These are phyloP conservation scores for Benitochromis conjunctus DNA, from an alignment of 2,113 vertebrate genomes.

Conservation along the genomic window DNA sequence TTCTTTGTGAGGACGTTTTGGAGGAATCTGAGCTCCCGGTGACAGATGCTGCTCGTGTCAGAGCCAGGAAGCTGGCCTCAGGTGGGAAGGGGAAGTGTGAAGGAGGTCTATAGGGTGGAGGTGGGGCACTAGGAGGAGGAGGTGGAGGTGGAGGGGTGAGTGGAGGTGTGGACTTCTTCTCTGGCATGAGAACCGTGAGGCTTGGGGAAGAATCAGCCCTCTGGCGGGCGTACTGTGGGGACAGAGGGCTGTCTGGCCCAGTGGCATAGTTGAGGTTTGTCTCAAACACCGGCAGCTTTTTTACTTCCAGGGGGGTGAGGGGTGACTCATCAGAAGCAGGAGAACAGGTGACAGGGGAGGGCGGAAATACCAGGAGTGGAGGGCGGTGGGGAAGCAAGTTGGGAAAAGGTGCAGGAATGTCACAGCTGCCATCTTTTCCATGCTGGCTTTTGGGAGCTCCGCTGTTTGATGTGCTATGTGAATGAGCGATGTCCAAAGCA, in stretches of 20 bases:
- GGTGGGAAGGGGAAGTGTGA: constrained; percentile 85
- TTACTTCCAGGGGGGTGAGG: constrained; percentile 92
- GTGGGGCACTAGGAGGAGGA: constrained; percentile 60
- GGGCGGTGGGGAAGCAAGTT: constrained; percentile 92
- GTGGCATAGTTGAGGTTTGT: constrained; percentile 87
- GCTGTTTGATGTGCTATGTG: neutral
- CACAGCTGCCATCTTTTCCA: constrained; percentile 74
- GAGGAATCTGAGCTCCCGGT: constrained; percentile 70
- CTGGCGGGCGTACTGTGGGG: constrained; percentile 83
- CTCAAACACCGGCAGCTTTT: constrained; percentile 91
- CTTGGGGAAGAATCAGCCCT: constrained; percentile 84
- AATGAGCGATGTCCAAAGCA: constrained; percentile 18
- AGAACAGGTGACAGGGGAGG: constrained; percentile 90
- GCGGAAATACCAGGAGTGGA: constrained; percentile 91
- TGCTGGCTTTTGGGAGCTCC: constrained; percentile 29
- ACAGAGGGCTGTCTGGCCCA: constrained; percentile 83
- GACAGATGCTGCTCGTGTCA: constrained; percentile 68
- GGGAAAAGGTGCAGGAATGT: constrained; percentile 94
- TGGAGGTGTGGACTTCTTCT: constrained; percentile 82
- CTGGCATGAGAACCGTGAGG: constrained; percentile 76
- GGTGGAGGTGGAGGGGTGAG: constrained; percentile 80
- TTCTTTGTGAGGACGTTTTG: constrained; percentile 69
- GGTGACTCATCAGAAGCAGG: constrained; percentile 96
- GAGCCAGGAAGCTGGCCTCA: constrained; percentile 71
- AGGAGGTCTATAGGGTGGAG: constrained; percentile 79